Percentiles rank a stretch among this genome's conserved stretches.
phyloP scores from a whole-genome alignment of 1,140 invertebrate species.

The Pogonus chalceus region DNA sequence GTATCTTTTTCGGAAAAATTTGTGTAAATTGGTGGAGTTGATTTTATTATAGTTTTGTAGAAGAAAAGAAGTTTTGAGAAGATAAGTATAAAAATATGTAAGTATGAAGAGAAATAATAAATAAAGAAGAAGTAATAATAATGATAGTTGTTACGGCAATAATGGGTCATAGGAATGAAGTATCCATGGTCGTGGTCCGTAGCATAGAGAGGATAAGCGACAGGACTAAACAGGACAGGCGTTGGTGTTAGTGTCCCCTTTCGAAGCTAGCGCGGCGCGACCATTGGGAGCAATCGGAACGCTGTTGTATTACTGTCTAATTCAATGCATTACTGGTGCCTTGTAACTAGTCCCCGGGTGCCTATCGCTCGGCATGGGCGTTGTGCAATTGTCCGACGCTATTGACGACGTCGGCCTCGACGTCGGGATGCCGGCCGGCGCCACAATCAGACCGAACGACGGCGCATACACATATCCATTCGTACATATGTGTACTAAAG shows the following conservation, averaged over 20 bases:
- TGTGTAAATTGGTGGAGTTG: too few relatives aligned
- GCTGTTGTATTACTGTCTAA: slow-evolving; percentile 33
- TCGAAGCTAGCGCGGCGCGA: background rate
- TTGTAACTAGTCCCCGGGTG: slow-evolving; percentile 33
- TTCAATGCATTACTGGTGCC: slow-evolving; percentile 37
- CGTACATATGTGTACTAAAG: background rate
- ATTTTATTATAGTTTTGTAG: too few relatives aligned
- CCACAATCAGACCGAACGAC: slow-evolving; percentile 16
- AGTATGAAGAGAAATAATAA: too few relatives aligned
- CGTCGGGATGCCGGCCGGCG: too few relatives aligned
- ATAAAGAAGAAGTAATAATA: too few relatives aligned
- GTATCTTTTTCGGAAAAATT: too few relatives aligned
- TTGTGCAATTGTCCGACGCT: slow-evolving; percentile 27
- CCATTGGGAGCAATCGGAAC: slow-evolving; percentile 11
- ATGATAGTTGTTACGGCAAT: too few relatives aligned
- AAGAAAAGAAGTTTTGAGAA: too few relatives aligned
- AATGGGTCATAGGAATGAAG: too few relatives aligned
- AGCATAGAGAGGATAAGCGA: background rate
- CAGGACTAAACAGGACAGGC: background rate
- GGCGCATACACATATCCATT: slow-evolving; percentile 8
- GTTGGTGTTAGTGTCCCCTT: background rate
- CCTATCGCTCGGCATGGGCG: slow-evolving; percentile 32
- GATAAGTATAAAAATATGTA: too few relatives aligned
- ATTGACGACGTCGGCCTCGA: slow-evolving; percentile 19
- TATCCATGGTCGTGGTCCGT: too few relatives aligned